These are phyloP conservation scores for Heliconius hermathena DNA, from an alignment of 1,140 invertebrate genomes.

Conservation along the genomic window DNA sequence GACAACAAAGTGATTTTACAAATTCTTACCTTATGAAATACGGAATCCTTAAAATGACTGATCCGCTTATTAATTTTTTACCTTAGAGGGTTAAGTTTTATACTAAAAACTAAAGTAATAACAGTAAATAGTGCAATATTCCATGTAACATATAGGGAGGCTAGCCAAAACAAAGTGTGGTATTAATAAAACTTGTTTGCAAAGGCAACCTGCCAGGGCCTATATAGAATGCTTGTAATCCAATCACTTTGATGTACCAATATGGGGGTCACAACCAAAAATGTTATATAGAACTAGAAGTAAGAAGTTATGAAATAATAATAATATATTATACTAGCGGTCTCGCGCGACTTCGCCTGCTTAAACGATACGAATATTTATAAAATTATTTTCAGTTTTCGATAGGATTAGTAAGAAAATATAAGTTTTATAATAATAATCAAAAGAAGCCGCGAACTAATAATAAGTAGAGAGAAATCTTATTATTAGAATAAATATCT, in stretches of 20 bases:
- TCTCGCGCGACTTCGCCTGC: no score
- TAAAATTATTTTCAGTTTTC: no score
- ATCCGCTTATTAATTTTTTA: not conserved
- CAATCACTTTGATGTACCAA: slow-evolving; percentile 18
- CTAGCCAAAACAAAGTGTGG: slow-evolving; percentile 4
- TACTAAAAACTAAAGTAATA: slow-evolving; percentile 10
- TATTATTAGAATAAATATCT: no score
- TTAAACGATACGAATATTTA: no score
- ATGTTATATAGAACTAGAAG: not conserved
- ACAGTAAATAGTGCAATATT: not conserved
- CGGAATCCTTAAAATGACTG: not conserved
- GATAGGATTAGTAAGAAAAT: no score
- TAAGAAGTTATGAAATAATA: not conserved
- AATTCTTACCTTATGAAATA: not conserved
- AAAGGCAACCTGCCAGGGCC: slow-evolving; percentile 13
- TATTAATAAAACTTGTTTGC: slow-evolving; percentile 19
- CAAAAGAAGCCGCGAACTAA: no score
- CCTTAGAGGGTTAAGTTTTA: not conserved
- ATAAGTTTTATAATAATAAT: no score
- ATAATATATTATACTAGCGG: not conserved
- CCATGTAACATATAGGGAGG: not conserved
- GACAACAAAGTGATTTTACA: no score
- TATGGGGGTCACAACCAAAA: slow-evolving; percentile 3
- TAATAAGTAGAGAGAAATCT: no score
- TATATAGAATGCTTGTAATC: slow-evolving; percentile 3